These are phyloP conservation scores for Rhegmatorhina hoffmannsi DNA, from an alignment of 2,113 vertebrate genomes.

Conservation along the genomic window DNA sequence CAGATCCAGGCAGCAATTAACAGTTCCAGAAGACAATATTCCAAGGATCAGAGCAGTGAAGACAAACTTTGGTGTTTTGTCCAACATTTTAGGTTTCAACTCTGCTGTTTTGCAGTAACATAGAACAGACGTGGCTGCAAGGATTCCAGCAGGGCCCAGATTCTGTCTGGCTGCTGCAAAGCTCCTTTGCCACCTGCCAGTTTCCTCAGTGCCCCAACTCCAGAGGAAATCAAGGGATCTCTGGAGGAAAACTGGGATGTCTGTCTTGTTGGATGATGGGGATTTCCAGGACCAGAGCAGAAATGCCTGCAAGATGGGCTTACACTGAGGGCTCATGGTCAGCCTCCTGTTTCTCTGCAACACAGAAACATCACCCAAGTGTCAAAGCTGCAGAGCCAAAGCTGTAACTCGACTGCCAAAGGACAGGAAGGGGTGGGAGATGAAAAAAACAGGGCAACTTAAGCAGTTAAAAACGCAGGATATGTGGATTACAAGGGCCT, in stretches of 20 bases:
- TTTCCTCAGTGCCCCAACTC: neutral
- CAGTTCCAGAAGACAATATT: neutral
- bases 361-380: neutral
- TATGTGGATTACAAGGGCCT: neutral
- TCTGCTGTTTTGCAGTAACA: neutral
- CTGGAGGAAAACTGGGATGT: neutral
- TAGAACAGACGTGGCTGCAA: neutral
- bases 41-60: neutral
- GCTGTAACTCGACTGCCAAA: neutral
- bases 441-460: neutral
- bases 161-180: neutral
- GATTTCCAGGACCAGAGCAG: neutral
- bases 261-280: neutral
- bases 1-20: neutral
- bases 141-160: neutral
- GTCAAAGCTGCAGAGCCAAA: neutral
- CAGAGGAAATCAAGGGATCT: neutral
- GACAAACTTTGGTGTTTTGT: neutral
- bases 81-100: neutral
- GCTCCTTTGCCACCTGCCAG: neutral
- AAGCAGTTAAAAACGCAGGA: neutral
- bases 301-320: neutral
- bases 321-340: neutral
- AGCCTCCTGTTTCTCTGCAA: neutral
- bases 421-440: neutral